Evolutionary conservation across 2,113 vertebrate species (phyloP).

Genomic region (Turnix velox): DNA sequence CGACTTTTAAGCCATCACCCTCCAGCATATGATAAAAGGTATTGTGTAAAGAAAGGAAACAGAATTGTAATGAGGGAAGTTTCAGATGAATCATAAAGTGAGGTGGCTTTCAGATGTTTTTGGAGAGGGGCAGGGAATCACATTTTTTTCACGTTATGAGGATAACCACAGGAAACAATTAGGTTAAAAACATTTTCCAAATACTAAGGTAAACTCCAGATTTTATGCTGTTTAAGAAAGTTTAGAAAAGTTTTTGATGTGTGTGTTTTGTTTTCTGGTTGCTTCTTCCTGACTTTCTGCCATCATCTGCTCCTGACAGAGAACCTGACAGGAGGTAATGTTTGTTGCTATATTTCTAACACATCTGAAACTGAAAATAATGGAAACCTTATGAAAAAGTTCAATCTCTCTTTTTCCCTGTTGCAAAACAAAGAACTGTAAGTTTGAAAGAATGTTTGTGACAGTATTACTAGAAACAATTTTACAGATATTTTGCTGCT

Average conservation of each 20-base stretch:
- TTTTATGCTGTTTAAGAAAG: not conserved
- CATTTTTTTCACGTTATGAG: not conserved
- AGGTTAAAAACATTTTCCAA: not conserved
- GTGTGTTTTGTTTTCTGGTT: not conserved
- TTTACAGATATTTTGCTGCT: not conserved
- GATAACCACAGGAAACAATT: not conserved
- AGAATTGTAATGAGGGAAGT: slow-evolving; percentile 38
- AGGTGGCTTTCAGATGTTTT: not conserved
- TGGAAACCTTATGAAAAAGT: not conserved
- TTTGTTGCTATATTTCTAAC: not conserved
- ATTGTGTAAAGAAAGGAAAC: slow-evolving; percentile 25
- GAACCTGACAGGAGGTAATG: not conserved
- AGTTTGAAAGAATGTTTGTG: not conserved
- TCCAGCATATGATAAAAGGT: slow-evolving; percentile 32
- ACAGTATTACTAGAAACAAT: not conserved
- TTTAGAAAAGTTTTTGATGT: not conserved
- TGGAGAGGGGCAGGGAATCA: not conserved
- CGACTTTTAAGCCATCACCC: slow-evolving; percentile 41
- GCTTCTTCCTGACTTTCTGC: not conserved
- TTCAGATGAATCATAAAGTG: slow-evolving; percentile 35
- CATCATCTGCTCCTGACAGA: not conserved
- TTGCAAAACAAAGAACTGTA: not conserved
- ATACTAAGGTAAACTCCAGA: not conserved
- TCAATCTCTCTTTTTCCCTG: not conserved
- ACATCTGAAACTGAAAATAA: not conserved